These are phyloP conservation scores for Tigriopus californicus DNA, from an alignment of 2,888 invertebrate genomes.

Conservation along the genomic window DNA sequence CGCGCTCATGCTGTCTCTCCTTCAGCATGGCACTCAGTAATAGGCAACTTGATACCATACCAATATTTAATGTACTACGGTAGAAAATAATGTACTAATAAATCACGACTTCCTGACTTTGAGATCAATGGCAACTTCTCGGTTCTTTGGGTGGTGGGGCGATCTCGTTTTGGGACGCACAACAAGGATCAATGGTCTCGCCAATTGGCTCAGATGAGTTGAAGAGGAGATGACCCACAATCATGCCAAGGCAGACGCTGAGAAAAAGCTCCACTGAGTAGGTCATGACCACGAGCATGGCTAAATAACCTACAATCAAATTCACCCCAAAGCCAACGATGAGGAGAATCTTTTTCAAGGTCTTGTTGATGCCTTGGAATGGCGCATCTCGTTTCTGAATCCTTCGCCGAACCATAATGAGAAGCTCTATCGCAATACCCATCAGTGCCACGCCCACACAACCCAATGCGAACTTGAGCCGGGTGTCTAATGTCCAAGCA, in stretches of 20 bases:
- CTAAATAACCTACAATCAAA: slow-evolving; percentile 7
- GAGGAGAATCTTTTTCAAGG: not conserved
- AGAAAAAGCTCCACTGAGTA: slow-evolving; percentile 13
- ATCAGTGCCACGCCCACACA: slow-evolving; percentile 11
- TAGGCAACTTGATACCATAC: no score
- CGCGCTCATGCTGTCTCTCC: no score
- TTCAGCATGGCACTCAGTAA: no score
- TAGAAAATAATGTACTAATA: no score
- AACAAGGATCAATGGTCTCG: slow-evolving; percentile 14
- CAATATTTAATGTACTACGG: no score
- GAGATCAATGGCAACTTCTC: no score
- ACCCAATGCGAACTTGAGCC: slow-evolving; percentile 8
- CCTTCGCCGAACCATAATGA: not conserved
- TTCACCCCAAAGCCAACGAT: slow-evolving; percentile 10
- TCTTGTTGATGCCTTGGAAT: no score
- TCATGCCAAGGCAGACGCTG: slow-evolving; percentile 10
- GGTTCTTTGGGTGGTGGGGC: not conserved
- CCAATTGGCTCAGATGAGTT: not conserved
- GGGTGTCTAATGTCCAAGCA: slow-evolving; percentile 8
- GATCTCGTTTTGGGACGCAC: not conserved
- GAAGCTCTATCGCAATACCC: slow-evolving; percentile 6
- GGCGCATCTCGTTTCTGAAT: not conserved
- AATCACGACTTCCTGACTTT: no score
- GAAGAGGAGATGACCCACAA: slow-evolving; percentile 7
- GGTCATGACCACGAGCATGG: slow-evolving; percentile 16